Evolutionary conservation across 2,113 vertebrate species (phyloP), one percentile per base, ranked within the genome.

Genomic region (Phaethon lepturus): DNA sequence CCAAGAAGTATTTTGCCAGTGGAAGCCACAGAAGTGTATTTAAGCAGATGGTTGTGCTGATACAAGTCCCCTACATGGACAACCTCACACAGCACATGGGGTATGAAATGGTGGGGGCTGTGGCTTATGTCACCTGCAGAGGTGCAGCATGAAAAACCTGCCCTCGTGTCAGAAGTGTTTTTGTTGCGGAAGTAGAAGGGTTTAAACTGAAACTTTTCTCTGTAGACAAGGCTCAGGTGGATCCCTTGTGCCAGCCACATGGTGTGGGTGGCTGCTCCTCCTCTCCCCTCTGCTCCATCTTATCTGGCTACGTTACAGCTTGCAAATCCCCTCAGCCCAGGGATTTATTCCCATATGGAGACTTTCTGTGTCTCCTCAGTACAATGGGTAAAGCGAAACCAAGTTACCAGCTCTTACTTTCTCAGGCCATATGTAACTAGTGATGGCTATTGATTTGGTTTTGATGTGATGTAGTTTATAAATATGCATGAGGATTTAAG

Each of bases 401-500:
- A 81, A 79, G 87, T 86, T 84, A 96, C 84, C 75, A 29, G 38
- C 69, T 94, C 89, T 50, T 85, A 23, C 71, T 93, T 95, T 95
- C 67, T 95, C 59, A n/a, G 84, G 78, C 96, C 47, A 6, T 78
- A 69, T 80, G 83, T 88, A 85, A 81, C 93, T 93, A 78, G 88
- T 28, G 96, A 96, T 92, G 75, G 86, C 64, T 97, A 98, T 98
- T 97, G 98, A 98, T 98, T 98, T 93, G 73, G 91, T 96, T 97
- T 93, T 83, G 94, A 98, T 92, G 98, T 92, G 26, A 67, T 92
- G 94, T 86, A 50, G 59, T 95, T 97, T 96, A 98, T 98, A 98
- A 98, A 98, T 98, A 98, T 98, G 97, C 97, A 98, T 98, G 95
- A 98, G 97, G 96, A 95, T 97, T 92, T 93, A 92, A 56, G 79